Percentiles rank a stretch among this genome's conserved stretches.
Conservation (phyloP, 2,797 vertebrate species). For the Catamblyrhynchus diadema region DNA sequence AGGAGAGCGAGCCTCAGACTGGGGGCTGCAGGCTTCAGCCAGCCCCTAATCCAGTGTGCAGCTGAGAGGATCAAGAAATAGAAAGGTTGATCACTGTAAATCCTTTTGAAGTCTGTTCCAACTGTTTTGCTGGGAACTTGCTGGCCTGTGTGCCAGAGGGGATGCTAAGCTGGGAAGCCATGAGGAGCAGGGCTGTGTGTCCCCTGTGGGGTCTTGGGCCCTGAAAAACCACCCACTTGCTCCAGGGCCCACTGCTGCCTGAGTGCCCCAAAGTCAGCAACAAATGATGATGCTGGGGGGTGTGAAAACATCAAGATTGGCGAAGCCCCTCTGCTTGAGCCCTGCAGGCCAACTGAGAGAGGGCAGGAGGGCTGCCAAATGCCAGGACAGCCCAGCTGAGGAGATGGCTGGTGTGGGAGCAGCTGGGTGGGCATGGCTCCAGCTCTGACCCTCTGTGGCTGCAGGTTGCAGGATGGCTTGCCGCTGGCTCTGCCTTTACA, state of each 20-base stretch:
- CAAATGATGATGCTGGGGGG: rapidly evolving
- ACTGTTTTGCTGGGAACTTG: conserved; percentile 35
- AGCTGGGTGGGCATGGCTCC: background rate
- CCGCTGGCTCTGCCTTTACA: background rate
- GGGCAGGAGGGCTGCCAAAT: background rate
- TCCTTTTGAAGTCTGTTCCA: conserved; percentile 61
- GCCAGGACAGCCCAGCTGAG: background rate
- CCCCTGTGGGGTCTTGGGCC: background rate
- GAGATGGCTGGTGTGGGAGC: background rate
- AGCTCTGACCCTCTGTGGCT: background rate
- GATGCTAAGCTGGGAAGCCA: background rate
- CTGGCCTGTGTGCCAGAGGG: background rate
- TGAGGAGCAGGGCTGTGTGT: background rate
- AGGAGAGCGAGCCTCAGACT: background rate
- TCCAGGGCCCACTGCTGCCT: background rate
- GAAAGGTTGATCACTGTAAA: conserved; percentile 53
- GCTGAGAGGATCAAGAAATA: conserved; percentile 61
- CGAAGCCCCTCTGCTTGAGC: background rate
- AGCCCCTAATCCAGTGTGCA: conserved; percentile 37
- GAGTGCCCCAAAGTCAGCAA: background rate
- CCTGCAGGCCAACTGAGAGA: background rate
- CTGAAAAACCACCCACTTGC: background rate
- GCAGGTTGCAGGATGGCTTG: background rate
- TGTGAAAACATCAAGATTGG: background rate
- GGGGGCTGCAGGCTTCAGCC: background rate